These are phyloP conservation scores for Orthosia cruda DNA, from an alignment of 2,888 invertebrate genomes.

Conservation along the genomic window DNA sequence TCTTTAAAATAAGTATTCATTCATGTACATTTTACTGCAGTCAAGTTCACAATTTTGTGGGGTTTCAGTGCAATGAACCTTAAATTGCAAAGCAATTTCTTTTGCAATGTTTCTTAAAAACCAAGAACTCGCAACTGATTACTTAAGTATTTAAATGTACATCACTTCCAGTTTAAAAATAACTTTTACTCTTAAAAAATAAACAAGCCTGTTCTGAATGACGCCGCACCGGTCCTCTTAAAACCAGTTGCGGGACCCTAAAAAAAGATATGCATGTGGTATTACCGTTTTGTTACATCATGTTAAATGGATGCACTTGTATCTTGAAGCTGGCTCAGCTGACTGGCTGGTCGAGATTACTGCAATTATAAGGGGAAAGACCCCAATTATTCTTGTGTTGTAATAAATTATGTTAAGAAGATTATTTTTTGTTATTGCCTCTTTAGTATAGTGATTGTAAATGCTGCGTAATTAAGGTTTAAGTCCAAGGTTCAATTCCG, in stretches of 20 bases:
- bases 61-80: not conserved
- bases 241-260: conserved; percentile 31
- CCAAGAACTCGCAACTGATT: not conserved
- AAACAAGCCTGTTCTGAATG: conserved; percentile 18
- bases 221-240: not conserved
- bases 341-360: not conserved
- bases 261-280: conserved; percentile 36
- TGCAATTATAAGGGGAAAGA: not conserved
- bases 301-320: conserved; percentile 6
- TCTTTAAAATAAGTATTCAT: too few species aligned
- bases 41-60: not conserved
- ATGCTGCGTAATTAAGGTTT: too few species aligned
- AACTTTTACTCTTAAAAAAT: conserved; percentile 28
- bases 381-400: not conserved
- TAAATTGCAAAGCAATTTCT: not conserved
- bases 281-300: conserved; percentile 46
- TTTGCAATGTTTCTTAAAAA: not conserved
- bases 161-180: conserved; percentile 31
- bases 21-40: too few species aligned
- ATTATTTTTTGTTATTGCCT: too few species aligned
- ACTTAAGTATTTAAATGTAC: conserved; percentile 16
- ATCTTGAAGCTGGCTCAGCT: conserved; percentile 11
- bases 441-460: too few species aligned
- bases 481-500: too few species aligned
- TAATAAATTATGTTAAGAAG: not conserved